Percentiles rank a stretch among this genome's conserved stretches.
Conservation (phyloP, 2,888 invertebrate genomes). For the Hofmannophila pseudospretella region DNA sequence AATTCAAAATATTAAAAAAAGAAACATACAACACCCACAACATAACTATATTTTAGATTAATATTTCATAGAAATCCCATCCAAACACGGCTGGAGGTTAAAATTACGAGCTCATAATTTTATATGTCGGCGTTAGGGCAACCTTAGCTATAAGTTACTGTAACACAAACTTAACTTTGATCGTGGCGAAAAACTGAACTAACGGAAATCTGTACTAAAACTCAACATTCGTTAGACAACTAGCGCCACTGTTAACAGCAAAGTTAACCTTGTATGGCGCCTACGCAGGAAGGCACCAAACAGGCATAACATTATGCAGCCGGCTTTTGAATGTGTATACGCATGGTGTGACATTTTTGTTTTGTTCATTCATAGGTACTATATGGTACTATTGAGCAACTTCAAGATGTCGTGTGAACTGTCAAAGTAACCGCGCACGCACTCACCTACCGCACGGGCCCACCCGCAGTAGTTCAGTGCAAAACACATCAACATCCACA, state of each 20-base stretch:
- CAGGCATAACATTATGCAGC: not conserved
- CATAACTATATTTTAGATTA: not conserved
- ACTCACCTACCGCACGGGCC: too few species aligned
- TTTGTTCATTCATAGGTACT: not conserved
- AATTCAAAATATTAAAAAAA: too few species aligned
- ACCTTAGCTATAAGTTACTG: conserved; percentile 3
- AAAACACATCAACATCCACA: too few species aligned
- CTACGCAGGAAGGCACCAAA: not conserved
- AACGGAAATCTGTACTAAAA: not conserved
- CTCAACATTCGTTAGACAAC: not conserved
- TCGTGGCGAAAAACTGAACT: conserved; percentile 1
- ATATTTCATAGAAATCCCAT: conserved; percentile 2
- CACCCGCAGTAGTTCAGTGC: too few species aligned
- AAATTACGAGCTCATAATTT: conserved; percentile 12
- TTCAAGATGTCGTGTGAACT: too few species aligned
- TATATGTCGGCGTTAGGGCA: conserved; percentile 7
- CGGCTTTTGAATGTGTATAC: not conserved
- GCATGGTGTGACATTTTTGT: not conserved
- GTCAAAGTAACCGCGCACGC: too few species aligned
- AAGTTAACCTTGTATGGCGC: not conserved
- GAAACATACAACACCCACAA: too few species aligned
- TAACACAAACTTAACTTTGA: conserved; percentile 4
- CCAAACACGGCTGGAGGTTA: not conserved
- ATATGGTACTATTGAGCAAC: too few species aligned
- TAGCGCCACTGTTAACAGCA: not conserved